Base-by-base conservation (phyloP, 2,797 vertebrate species). In the Myotis daubentonii region DNA sequence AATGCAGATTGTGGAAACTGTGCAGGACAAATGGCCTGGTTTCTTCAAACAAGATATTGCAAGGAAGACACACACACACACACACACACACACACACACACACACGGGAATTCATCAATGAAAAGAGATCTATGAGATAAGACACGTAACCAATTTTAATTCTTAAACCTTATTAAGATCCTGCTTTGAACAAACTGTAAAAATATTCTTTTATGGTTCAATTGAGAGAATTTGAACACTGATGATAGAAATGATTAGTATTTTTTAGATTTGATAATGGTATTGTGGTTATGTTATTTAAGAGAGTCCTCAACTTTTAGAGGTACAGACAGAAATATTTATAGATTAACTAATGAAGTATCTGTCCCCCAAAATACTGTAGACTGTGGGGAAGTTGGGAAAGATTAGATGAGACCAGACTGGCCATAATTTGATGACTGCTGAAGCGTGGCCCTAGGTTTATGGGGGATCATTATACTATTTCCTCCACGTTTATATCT, bases 281-380 rank as follows among this genome's bases (percentile, higher is more conserved):
- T 66, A 38, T 53, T 71, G 5, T 82, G n/a, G 44, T 72, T 82
- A 85, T 92, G 25, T 92, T 93, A 44, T 60, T 84, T 49, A 79
- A 53, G 8, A 74, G 28, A 11, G 15, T 25, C 23, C 3, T 91
- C 38, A 89, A 66, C 6, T 74, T 83, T 89, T 66, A 91, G 65
- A 80, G 25, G 49, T 33, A 89, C 13, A 90, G 79, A 88, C 23
- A 86, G 51, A 89, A 93, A 33, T 82, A 91, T 57, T 95, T 82
- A 68, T 22, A 87, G 36, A 71, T 92, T 72, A 92, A 82, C 44
- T 65, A 47, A 47, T 78, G 74, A 92, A 83, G 68, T 44, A 47
- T 49, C 41, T 36, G 8, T 70, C 17, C 15, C 36, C 12, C 25
- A 47, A 70, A 85, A 85, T 81, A 85, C 85, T 82, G 23, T 82